Conservation (phyloP, 2,888 invertebrate genomes). For the Tyria jacobaeae region DNA sequence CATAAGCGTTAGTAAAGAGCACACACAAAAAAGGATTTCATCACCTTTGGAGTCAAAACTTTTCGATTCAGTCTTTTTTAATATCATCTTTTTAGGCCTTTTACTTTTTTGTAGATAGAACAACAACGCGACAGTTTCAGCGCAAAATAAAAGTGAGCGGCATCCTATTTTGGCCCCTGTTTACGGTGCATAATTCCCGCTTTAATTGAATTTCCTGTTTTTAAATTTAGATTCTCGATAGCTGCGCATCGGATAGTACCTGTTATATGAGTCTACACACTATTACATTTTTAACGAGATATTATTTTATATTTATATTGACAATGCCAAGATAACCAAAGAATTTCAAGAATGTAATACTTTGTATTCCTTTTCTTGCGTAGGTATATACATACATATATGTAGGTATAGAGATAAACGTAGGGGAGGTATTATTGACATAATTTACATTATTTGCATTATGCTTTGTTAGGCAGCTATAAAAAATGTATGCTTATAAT, state of each 20-base stretch:
- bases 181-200: slow-evolving; percentile 78
- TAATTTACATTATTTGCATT: not conserved
- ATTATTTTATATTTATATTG: slow-evolving; percentile 23
- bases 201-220: slow-evolving; percentile 85
- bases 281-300: slow-evolving; percentile 39
- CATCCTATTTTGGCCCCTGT: slow-evolving; percentile 82
- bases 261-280: slow-evolving; percentile 21
- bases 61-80: slow-evolving; percentile 68
- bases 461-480: too few species aligned
- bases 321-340: slow-evolving; percentile 25
- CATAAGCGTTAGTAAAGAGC: slow-evolving; percentile 50
- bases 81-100: slow-evolving; percentile 60
- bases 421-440: too few species aligned
- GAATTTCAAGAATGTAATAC: slow-evolving; percentile 35
- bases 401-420: too few species aligned
- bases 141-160: slow-evolving; percentile 75
- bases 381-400: not conserved
- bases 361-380: slow-evolving; percentile 34
- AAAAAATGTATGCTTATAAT: too few species aligned
- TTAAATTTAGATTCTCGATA: slow-evolving; percentile 73
- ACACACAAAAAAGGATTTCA: slow-evolving; percentile 46
- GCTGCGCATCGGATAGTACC: slow-evolving; percentile 46
- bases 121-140: slow-evolving; percentile 52
- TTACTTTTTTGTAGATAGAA: slow-evolving; percentile 38
- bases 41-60: slow-evolving; percentile 67